A percentile compares a stretch with the other conserved stretches of the same genome.
phyloP scores from a whole-genome alignment of 2,888 invertebrate genomes.

The Polymixis flavicincta region DNA sequence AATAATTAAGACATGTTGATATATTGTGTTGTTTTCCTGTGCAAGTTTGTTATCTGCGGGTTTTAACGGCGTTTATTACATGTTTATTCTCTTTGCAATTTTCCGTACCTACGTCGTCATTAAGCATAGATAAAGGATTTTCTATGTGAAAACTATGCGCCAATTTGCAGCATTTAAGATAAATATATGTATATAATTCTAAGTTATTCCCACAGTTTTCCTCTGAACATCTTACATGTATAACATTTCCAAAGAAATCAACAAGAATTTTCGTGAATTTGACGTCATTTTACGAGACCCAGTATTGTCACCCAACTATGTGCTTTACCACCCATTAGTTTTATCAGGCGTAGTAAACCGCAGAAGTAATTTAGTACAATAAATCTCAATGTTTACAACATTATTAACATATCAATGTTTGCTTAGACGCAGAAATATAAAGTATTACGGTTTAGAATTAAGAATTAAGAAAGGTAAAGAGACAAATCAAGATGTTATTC shows the following conservation, averaged over 20 bases:
- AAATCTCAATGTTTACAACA: constrained; percentile 6
- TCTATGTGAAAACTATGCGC: neutral
- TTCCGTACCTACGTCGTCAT: constrained; percentile 13
- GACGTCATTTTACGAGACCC: constrained; percentile 37
- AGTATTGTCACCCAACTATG: constrained; percentile 10
- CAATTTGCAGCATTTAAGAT: neutral
- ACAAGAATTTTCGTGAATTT: constrained; percentile 26
- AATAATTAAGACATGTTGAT: neutral
- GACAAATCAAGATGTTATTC: constrained; percentile 35
- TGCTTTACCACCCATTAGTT: constrained; percentile 8
- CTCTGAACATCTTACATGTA: neutral
- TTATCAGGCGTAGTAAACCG: constrained; percentile 7
- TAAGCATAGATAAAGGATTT: neutral
- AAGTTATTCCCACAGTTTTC: constrained; percentile 18
- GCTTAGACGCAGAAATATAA: constrained; percentile 1
- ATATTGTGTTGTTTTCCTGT: constrained; percentile 35
- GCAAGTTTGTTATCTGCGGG: constrained; percentile 30
- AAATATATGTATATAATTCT: neutral
- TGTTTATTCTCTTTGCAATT: constrained; percentile 24
- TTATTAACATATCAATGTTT: constrained; percentile 17
- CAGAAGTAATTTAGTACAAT: constrained; percentile 6
- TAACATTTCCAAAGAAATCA: constrained; percentile 24
- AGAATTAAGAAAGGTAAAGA: constrained; percentile 7
- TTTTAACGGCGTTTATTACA: constrained; percentile 36
- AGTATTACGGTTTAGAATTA: constrained; percentile 1